Evolutionary conservation across 2,113 vertebrate species (phyloP).

Genomic region (Phyllostomus hastatus): DNA sequence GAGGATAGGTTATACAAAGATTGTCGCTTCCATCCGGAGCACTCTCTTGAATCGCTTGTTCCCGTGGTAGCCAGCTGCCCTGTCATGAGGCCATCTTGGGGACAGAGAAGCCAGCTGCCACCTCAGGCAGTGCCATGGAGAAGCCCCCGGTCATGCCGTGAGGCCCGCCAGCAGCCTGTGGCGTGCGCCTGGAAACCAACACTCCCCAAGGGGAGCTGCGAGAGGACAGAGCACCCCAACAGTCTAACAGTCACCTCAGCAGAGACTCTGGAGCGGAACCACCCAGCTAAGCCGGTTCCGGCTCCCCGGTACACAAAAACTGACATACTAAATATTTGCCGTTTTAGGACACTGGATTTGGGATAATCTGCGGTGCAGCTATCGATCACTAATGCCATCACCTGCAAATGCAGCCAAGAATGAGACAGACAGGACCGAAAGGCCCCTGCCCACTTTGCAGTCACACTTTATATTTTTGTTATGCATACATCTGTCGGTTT

Average conservation of each 20-base stretch:
- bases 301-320: not conserved
- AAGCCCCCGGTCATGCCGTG: not conserved
- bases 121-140: not conserved
- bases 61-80: not conserved
- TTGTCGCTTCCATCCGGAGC: not conserved
- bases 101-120: not conserved
- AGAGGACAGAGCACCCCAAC: not conserved
- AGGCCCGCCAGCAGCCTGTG: not conserved
- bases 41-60: not conserved
- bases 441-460: not conserved
- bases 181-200: not conserved
- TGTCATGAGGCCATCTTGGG: not conserved
- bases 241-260: not conserved
- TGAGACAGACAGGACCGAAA: not conserved
- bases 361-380: not conserved
- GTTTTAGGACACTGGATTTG: not conserved
- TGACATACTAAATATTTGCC: not conserved
- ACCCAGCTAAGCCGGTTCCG: not conserved
- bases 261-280: not conserved
- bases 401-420: not conserved
- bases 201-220: not conserved
- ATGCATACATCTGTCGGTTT: not conserved
- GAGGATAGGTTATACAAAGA: not conserved
- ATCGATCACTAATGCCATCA: not conserved
- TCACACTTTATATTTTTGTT: not conserved